Percentiles rank a stretch among this genome's conserved stretches.
These are phyloP conservation scores for Drosophila pegasa DNA, from an alignment of 2,888 invertebrate genomes.

Conservation along the genomic window DNA sequence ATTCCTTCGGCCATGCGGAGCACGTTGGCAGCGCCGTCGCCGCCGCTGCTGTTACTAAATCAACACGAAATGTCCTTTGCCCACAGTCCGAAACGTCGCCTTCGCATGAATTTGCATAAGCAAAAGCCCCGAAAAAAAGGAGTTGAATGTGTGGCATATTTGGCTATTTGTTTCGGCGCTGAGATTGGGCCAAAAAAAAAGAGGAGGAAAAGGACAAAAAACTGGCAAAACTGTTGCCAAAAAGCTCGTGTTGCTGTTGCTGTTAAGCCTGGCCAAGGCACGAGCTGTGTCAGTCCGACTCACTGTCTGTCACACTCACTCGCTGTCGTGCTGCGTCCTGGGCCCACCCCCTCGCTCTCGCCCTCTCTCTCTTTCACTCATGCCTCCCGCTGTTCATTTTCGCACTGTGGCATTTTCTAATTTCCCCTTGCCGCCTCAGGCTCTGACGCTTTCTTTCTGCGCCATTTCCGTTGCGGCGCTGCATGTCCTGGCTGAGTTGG, in stretches of 20 bases:
- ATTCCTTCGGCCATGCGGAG: slow-evolving; percentile 59
- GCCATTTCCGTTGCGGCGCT: slow-evolving; percentile 76
- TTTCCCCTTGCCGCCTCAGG: slow-evolving; percentile 56
- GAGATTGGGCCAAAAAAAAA: slow-evolving; percentile 38
- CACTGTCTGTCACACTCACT: slow-evolving; percentile 29
- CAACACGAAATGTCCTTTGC: slow-evolving; percentile 57
- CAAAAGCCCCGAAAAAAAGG: slow-evolving; percentile 25
- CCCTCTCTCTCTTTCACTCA: neutral
- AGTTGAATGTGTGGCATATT: slow-evolving; percentile 51
- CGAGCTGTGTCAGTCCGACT: slow-evolving; percentile 17
- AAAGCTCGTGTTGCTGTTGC: slow-evolving; percentile 15
- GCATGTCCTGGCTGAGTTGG: slow-evolving; percentile 62
- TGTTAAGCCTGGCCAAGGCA: slow-evolving; percentile 21
- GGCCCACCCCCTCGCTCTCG: neutral
- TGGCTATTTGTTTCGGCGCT: slow-evolving; percentile 50
- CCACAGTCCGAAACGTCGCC: slow-evolving; percentile 40
- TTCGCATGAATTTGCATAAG: slow-evolving; percentile 54
- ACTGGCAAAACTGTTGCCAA: slow-evolving; percentile 45
- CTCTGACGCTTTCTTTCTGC: slow-evolving; percentile 65
- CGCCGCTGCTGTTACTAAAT: slow-evolving; percentile 68
- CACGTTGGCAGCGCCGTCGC: too few species aligned
- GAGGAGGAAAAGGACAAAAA: too few species aligned
- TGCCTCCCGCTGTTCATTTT: slow-evolving; percentile 25
- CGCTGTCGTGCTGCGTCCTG: neutral
- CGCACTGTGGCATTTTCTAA: slow-evolving; percentile 74